phyloP scores from a whole-genome alignment of 2,888 invertebrate species.

The Tillus elongatus region DNA sequence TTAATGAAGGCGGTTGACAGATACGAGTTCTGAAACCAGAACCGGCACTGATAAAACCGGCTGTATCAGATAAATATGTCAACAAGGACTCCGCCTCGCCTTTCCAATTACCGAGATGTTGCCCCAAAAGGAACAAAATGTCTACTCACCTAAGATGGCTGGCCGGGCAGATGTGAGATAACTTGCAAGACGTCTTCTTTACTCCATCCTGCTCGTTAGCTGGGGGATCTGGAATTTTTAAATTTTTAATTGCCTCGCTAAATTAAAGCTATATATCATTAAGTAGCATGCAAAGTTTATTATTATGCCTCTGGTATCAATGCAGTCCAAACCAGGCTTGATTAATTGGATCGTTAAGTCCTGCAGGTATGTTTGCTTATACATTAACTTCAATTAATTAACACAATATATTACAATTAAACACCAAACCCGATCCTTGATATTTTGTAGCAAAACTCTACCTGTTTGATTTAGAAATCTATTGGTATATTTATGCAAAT shows the following conservation, averaged over 20 bases:
- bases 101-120: constrained; percentile 32
- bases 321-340: too few species aligned
- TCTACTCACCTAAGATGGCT: constrained; percentile 39
- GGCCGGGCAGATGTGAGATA: constrained; percentile 34
- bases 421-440: too few species aligned
- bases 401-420: too few species aligned
- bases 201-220: constrained; percentile 31
- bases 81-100: constrained; percentile 36
- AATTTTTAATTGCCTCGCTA: constrained; percentile 17
- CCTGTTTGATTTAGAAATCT: too few species aligned
- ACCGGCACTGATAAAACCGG: constrained; percentile 35
- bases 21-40: constrained; percentile 35
- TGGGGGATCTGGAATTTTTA: constrained; percentile 25
- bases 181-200: constrained; percentile 31
- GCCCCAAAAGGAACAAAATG: constrained; percentile 32
- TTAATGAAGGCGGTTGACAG: constrained; percentile 36
- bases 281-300: too few species aligned
- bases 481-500: too few species aligned
- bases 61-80: constrained; percentile 42
- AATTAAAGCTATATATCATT: constrained; percentile 15
- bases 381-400: too few species aligned
- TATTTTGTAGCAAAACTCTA: too few species aligned
- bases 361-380: too few species aligned
- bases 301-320: too few species aligned
- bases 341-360: too few species aligned